Evolutionary conservation across 2,797 vertebrate species (phyloP).

Genomic region (Gorsachius magnificus): DNA sequence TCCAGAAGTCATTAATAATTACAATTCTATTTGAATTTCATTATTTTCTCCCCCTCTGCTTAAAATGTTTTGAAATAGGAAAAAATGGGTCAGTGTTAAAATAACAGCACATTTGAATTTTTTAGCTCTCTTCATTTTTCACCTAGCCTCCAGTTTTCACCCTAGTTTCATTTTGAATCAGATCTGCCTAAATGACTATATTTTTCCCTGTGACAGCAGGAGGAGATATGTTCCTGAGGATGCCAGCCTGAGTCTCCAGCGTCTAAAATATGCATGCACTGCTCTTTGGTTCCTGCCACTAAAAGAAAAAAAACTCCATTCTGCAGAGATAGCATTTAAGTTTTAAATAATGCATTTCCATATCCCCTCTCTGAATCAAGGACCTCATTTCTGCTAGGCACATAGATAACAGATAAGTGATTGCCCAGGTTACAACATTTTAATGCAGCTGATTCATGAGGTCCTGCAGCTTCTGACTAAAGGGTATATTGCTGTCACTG

Average conservation of each 20-base stretch:
- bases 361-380: background rate
- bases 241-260: background rate
- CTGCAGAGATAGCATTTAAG: background rate
- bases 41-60: background rate
- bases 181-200: background rate
- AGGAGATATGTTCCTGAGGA: background rate
- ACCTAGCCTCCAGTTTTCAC: constrained; percentile 21
- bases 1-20: background rate
- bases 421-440: background rate
- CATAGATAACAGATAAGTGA: background rate
- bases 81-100: background rate
- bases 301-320: background rate
- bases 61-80: background rate
- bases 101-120: background rate
- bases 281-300: constrained; percentile 1
- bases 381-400: background rate
- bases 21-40: background rate
- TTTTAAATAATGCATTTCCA: constrained; percentile 34
- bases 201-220: constrained; percentile 13
- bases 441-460: background rate
- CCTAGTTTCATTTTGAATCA: constrained; percentile 23
- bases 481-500: background rate
- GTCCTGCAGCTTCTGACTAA: background rate
- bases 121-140: constrained; percentile 13
- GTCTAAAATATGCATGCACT: constrained; percentile 5